These are phyloP conservation scores for Callipepla californica DNA, from an alignment of 2,113 vertebrate species.

Conservation along the genomic window DNA sequence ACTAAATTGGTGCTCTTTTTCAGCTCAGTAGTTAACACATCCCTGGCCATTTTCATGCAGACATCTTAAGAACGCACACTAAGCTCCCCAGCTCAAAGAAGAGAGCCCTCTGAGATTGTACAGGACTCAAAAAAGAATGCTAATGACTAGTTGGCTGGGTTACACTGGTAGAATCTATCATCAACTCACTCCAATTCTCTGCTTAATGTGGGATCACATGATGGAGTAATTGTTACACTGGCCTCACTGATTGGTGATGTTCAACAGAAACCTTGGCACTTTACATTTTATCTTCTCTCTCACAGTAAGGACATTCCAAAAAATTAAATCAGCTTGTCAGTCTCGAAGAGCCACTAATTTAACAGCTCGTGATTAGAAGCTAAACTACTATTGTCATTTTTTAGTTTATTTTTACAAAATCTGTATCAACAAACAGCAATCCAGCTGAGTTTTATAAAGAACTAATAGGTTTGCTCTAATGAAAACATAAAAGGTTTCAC, in stretches of 20 bases:
- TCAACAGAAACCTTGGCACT: not conserved
- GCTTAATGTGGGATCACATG: not conserved
- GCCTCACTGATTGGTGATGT: not conserved
- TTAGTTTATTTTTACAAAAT: rapidly evolving
- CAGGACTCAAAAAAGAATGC: not conserved
- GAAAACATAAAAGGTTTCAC: not conserved
- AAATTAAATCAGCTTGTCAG: not conserved
- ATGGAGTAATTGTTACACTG: not conserved
- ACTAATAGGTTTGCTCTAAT: not conserved
- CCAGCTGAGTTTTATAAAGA: not conserved
- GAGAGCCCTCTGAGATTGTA: not conserved
- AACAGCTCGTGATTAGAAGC: not conserved
- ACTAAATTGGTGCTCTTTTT: not conserved
- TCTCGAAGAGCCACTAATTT: not conserved
- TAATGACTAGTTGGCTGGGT: not conserved
- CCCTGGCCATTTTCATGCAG: not conserved
- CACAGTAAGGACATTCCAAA: not conserved
- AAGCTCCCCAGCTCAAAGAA: not conserved
- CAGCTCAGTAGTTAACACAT: not conserved
- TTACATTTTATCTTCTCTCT: not conserved
- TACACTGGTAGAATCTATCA: not conserved
- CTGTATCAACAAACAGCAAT: not conserved
- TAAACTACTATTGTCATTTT: not conserved
- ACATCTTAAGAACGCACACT: not conserved
- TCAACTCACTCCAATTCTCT: not conserved